Conservation (phyloP, 2,888 invertebrate species). For the Drosophila engyochracea region DNA sequence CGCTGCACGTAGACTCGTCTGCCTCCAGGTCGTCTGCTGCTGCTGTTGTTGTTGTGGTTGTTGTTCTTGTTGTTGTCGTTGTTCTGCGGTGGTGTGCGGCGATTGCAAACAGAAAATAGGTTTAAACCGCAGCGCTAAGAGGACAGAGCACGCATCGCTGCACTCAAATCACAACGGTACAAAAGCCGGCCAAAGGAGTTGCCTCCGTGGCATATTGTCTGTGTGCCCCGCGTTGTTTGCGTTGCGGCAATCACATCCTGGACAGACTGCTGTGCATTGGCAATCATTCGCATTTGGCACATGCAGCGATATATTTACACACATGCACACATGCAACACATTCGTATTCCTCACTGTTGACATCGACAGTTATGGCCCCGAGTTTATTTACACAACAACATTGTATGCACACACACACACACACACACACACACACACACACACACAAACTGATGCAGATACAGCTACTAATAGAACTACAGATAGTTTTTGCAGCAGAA, state of each 20-base stretch:
- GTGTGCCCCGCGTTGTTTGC: slow-evolving; percentile 30
- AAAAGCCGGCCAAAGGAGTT: slow-evolving; percentile 11
- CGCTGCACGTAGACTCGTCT: slow-evolving; percentile 54
- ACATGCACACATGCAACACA: background rate
- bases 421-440: slow-evolving; percentile 10
- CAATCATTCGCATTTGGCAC: slow-evolving; percentile 54
- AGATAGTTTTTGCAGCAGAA: slow-evolving; percentile 32
- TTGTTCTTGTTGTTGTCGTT: slow-evolving; percentile 21
- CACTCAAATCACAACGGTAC: slow-evolving; percentile 45
- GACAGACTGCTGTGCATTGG: slow-evolving; percentile 47
- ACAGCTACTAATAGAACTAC: background rate
- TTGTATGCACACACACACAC: slow-evolving; percentile 15
- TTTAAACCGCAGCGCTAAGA: slow-evolving; percentile 75
- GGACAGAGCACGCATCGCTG: slow-evolving; percentile 66
- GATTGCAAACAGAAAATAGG: slow-evolving; percentile 76
- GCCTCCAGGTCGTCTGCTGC: slow-evolving; percentile 54
- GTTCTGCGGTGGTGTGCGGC: slow-evolving; percentile 45
- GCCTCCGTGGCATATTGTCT: slow-evolving; percentile 25
- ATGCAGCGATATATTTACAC: slow-evolving; percentile 33
- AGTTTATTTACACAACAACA: slow-evolving; percentile 64
- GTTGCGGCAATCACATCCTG: slow-evolving; percentile 48
- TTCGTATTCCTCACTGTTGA: slow-evolving; percentile 51
- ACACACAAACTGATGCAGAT: slow-evolving; percentile 7
- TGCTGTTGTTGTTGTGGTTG: slow-evolving; percentile 12
- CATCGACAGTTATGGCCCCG: slow-evolving; percentile 77